phyloP scores from a whole-genome alignment of 2,797 vertebrate genomes.

The Philypnodon macrostomus region DNA sequence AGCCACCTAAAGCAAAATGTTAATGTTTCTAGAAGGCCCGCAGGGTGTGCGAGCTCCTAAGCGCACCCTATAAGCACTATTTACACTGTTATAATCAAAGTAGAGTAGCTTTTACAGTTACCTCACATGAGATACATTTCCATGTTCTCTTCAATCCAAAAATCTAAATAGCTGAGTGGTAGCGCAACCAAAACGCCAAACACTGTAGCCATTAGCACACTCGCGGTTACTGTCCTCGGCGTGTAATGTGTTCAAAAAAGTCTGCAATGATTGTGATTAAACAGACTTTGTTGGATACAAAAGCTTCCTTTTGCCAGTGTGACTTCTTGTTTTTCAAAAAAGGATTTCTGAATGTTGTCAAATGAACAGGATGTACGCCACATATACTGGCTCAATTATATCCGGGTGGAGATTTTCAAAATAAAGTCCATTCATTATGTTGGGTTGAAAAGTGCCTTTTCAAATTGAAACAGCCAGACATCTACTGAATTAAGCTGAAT shows the following conservation, averaged over 20 bases:
- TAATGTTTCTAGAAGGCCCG: conserved; percentile 35
- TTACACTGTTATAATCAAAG: conserved; percentile 12
- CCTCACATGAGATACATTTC: conserved; percentile 51
- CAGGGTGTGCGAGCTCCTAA: conserved; percentile 13
- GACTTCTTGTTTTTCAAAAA: conserved; percentile 58
- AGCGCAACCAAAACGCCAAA: conserved; percentile 30
- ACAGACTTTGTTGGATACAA: conserved; percentile 1
- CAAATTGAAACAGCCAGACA: background rate
- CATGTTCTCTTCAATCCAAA: conserved; percentile 16
- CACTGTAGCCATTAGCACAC: conserved; percentile 39
- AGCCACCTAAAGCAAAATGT: too few species aligned
- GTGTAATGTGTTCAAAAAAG: background rate
- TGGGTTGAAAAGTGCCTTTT: background rate
- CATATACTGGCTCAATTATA: conserved; percentile 27
- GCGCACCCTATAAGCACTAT: conserved; percentile 1
- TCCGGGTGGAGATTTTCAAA: conserved; percentile 64
- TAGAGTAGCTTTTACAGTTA: conserved; percentile 14
- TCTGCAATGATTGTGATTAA: background rate
- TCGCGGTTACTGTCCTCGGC: conserved; percentile 7
- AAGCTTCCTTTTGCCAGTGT: conserved; percentile 19
- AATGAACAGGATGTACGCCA: conserved; percentile 53
- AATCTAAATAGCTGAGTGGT: conserved; percentile 31
- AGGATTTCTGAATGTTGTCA: conserved; percentile 66
- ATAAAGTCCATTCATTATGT: conserved; percentile 42
- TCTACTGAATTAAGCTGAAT: too few species aligned